phyloP scores from a whole-genome alignment of 2,888 invertebrate species.

The Priocnemis perturbator region DNA sequence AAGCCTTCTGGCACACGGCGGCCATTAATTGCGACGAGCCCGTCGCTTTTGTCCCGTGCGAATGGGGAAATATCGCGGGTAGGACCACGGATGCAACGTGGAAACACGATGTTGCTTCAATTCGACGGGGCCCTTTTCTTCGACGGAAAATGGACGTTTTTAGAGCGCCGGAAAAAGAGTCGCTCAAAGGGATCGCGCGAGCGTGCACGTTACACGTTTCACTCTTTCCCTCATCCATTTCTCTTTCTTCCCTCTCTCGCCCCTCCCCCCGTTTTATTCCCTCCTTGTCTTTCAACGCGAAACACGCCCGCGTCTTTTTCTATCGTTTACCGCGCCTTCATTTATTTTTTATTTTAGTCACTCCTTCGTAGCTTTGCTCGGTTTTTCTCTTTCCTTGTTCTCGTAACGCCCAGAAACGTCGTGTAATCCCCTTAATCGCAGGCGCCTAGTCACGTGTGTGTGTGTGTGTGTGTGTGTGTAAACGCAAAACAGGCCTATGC shows the following conservation, averaged over 20 bases:
- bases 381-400: neutral
- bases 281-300: too few species aligned
- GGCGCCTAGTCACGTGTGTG: neutral
- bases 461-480: too few species aligned
- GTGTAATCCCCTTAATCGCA: conserved; percentile 19
- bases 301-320: too few species aligned
- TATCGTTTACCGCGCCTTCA: neutral
- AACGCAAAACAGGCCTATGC: too few species aligned
- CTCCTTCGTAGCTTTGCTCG: neutral
- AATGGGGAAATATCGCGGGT: too few species aligned
- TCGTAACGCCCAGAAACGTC: neutral
- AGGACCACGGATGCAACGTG: too few species aligned
- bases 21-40: too few species aligned
- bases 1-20: too few species aligned
- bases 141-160: too few species aligned
- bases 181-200: neutral
- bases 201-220: neutral
- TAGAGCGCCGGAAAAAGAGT: conserved; percentile 23
- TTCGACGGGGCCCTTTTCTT: too few species aligned
- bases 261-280: neutral
- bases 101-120: too few species aligned
- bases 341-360: neutral
- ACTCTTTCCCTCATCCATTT: neutral
- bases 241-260: neutral
- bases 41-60: too few species aligned